phyloP scores from a whole-genome alignment of 1,140 invertebrate species.

The Heliothis subflexa region DNA sequence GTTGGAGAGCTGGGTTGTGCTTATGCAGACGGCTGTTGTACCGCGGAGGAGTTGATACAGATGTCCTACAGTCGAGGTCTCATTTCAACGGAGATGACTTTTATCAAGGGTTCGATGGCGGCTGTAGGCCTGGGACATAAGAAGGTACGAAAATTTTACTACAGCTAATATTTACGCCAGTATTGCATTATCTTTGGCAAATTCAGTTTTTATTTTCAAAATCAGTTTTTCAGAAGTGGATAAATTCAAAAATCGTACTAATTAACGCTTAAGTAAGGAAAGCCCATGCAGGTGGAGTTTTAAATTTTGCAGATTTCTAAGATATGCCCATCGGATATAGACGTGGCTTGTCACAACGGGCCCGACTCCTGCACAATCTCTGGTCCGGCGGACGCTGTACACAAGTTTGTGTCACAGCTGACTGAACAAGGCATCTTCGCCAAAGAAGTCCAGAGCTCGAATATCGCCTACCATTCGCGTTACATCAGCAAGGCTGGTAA shows the following conservation, averaged over 20 bases:
- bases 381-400: slow-evolving; percentile 88
- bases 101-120: slow-evolving; percentile 20
- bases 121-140: slow-evolving; percentile 23
- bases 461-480: slow-evolving; percentile 91
- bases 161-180: too few species aligned
- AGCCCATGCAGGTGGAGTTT: not conserved
- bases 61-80: slow-evolving; percentile 20
- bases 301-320: slow-evolving; percentile 32
- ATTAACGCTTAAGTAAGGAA: too few species aligned
- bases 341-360: slow-evolving; percentile 92
- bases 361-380: slow-evolving; percentile 91
- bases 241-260: too few species aligned
- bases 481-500: slow-evolving; percentile 88
- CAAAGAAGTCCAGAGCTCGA: slow-evolving; percentile 89
- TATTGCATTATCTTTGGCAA: too few species aligned
- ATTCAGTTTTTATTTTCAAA: too few species aligned
- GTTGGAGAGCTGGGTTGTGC: not conserved
- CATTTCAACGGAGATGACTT: not conserved
- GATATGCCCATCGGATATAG: slow-evolving; percentile 87
- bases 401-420: slow-evolving; percentile 87
- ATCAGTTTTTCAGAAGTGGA: too few species aligned
- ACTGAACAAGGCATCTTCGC: slow-evolving; percentile 90
- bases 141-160: too few species aligned
- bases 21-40: not conserved
- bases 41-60: slow-evolving; percentile 33